These are phyloP conservation scores for Malthinus seriepunctatus DNA, from an alignment of 2,888 invertebrate genomes.

Conservation along the genomic window DNA sequence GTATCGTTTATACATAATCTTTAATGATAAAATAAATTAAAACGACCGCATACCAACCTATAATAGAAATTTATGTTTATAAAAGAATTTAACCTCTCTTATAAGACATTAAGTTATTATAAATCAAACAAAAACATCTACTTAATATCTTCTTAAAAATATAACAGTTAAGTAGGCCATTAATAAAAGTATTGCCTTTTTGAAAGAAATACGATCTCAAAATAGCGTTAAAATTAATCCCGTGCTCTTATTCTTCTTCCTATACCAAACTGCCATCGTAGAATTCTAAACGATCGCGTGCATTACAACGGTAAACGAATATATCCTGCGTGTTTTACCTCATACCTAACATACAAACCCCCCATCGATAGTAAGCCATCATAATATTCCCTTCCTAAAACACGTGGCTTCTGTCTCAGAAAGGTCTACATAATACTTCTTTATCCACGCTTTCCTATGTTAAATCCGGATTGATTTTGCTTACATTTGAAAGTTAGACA, in stretches of 20 bases:
- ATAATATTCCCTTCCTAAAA: slow-evolving; percentile 15
- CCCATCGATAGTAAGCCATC: slow-evolving; percentile 16
- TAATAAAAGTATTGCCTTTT: slow-evolving; percentile 18
- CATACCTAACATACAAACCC: slow-evolving; percentile 9
- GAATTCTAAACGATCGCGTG: slow-evolving; percentile 22
- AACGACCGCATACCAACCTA: too few species aligned
- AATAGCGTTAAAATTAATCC: slow-evolving; percentile 22
- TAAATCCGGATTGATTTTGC: slow-evolving; percentile 17
- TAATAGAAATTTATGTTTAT: too few species aligned
- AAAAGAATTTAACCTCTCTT: too few species aligned
- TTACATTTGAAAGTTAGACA: slow-evolving; percentile 13
- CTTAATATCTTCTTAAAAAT: slow-evolving; percentile 8
- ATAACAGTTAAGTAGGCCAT: slow-evolving; percentile 9
- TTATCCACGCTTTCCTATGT: slow-evolving; percentile 20
- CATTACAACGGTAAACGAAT: slow-evolving; percentile 15
- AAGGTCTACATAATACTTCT: slow-evolving; percentile 19
- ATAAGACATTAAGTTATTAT: background rate
- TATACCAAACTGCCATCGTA: slow-evolving; percentile 14
- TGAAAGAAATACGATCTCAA: slow-evolving; percentile 16
- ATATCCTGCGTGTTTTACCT: slow-evolving; percentile 21
- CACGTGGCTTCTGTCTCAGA: slow-evolving; percentile 26
- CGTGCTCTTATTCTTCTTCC: slow-evolving; percentile 12
- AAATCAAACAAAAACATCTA: slow-evolving; percentile 4
- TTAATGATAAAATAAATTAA: too few species aligned
- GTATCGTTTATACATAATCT: too few species aligned